These are phyloP conservation scores for Deilephila porcellus DNA, from an alignment of 2,888 invertebrate species.

Conservation along the genomic window DNA sequence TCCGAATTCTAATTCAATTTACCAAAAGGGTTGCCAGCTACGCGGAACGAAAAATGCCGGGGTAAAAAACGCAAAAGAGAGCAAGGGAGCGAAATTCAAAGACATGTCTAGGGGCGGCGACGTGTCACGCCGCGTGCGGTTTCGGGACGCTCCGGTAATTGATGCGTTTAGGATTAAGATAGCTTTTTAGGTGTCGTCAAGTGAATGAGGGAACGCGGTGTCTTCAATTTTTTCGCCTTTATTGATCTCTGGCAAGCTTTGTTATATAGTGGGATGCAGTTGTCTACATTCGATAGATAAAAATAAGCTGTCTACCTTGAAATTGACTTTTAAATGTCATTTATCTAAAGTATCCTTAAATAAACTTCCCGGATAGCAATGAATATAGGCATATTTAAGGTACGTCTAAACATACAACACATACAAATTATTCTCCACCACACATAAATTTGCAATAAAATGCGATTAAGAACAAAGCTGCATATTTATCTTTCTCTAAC, in stretches of 20 bases:
- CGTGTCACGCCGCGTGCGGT: conserved; percentile 67
- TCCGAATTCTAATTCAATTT: conserved; percentile 75
- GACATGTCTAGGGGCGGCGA: conserved; percentile 77
- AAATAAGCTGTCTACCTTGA: neutral
- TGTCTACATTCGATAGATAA: too few relatives aligned
- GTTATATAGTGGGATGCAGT: neutral
- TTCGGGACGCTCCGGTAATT: conserved; percentile 63
- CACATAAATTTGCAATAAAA: too few relatives aligned
- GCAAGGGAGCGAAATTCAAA: conserved; percentile 62
- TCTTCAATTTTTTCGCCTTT: conserved; percentile 19
- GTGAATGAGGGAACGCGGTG: conserved; percentile 38
- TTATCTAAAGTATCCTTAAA: too few relatives aligned
- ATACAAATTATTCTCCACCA: too few relatives aligned
- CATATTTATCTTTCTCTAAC: too few relatives aligned
- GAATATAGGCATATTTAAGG: too few relatives aligned
- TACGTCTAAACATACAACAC: too few relatives aligned
- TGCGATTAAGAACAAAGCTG: too few relatives aligned
- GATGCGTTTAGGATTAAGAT: conserved; percentile 70
- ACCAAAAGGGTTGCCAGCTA: conserved; percentile 78
- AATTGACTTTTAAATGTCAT: too few relatives aligned
- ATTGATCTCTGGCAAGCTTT: conserved; percentile 11
- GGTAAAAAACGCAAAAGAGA: conserved; percentile 42
- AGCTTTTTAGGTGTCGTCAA: conserved; percentile 58
- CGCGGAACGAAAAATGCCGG: conserved; percentile 62
- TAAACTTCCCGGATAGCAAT: too few relatives aligned